These are phyloP conservation scores for Myiozetetes cayanensis DNA, from an alignment of 2,113 vertebrate genomes.

Conservation along the genomic window DNA sequence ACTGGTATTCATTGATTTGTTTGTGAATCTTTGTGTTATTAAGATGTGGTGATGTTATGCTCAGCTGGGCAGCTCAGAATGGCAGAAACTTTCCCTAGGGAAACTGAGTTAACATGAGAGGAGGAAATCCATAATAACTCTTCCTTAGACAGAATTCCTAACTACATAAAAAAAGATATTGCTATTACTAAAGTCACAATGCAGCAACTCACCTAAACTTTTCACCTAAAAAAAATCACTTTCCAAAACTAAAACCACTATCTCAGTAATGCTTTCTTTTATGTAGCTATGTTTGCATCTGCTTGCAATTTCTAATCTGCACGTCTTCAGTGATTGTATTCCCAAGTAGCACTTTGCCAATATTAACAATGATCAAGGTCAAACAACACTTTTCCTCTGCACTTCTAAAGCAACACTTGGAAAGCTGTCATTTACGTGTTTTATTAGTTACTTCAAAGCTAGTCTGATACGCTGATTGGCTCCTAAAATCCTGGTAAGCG, in stretches of 20 bases:
- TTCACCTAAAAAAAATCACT: neutral
- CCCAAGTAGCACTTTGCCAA: neutral
- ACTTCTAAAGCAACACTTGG: neutral
- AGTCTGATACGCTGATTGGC: neutral
- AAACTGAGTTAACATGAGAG: neutral
- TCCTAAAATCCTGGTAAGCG: neutral
- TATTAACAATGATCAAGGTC: neutral
- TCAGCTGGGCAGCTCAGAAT: neutral
- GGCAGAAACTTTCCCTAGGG: neutral
- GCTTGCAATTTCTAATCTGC: neutral
- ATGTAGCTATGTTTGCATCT: neutral
- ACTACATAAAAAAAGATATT: neutral
- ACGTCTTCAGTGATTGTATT: neutral
- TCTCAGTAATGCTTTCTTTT: neutral
- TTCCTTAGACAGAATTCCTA: neutral
- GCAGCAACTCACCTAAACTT: neutral
- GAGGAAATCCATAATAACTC: neutral
- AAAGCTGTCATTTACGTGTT: neutral
- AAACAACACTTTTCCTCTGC: neutral
- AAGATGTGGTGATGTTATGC: rapidly evolving
- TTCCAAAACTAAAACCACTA: neutral
- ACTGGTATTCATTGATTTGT: neutral
- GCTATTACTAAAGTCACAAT: neutral
- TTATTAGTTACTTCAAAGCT: neutral
- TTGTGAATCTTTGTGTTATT: neutral